Conservation (phyloP, 2,888 invertebrate species). For the Tachina fera region DNA sequence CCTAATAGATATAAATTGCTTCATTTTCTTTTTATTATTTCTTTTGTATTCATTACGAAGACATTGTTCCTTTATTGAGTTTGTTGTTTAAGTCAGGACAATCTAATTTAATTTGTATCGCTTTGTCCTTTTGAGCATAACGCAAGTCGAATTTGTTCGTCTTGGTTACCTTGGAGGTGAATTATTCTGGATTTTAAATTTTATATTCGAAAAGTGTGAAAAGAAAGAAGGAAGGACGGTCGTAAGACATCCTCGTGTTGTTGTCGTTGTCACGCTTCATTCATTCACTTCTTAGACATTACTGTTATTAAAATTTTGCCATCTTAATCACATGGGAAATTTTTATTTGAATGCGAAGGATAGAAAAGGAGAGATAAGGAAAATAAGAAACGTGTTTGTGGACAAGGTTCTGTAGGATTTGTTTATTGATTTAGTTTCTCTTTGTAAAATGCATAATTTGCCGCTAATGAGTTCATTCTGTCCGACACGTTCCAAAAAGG, state of each 20-base stretch:
- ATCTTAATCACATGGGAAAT: background rate
- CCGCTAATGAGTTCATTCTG: slow-evolving; percentile 63
- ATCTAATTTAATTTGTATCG: slow-evolving; percentile 7
- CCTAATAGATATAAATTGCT: background rate
- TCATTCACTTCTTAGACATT: background rate
- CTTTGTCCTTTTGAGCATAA: background rate
- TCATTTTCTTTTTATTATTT: background rate
- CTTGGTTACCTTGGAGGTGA: background rate
- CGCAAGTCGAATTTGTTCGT: background rate
- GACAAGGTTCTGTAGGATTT: background rate
- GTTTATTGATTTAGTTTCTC: slow-evolving; percentile 6
- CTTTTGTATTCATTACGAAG: too few relatives aligned
- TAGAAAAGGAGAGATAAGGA: background rate
- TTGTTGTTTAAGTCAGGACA: background rate
- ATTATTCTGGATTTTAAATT: background rate
- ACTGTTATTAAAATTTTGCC: background rate
- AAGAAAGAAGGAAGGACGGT: background rate
- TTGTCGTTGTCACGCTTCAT: slow-evolving; percentile 4
- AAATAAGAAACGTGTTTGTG: slow-evolving; percentile 10
- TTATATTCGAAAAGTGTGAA: background rate
- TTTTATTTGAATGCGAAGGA: background rate
- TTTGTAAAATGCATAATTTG: slow-evolving; percentile 57
- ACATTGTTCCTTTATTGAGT: background rate
- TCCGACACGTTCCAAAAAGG: slow-evolving; percentile 54
- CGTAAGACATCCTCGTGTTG: background rate